Evolutionary conservation across 2,888 invertebrate species (phyloP).

Genomic region (Cryptus armator): DNA sequence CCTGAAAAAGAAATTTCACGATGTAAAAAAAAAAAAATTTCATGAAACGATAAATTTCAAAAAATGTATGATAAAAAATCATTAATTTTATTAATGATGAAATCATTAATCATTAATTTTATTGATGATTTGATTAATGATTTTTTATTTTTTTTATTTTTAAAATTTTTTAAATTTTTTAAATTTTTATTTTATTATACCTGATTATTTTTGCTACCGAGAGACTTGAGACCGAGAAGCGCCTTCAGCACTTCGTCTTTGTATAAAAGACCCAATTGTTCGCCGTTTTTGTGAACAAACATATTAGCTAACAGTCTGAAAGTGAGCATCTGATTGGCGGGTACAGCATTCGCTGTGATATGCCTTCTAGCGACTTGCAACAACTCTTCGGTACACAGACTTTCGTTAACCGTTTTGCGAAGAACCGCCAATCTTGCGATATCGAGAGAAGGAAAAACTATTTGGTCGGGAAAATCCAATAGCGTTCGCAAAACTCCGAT

Average conservation of each 20-base stretch:
- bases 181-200: constrained; percentile 84
- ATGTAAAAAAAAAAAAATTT: no score
- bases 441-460: constrained; percentile 96
- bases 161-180: no score
- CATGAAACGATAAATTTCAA: no score
- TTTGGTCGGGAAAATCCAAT: constrained; percentile 86
- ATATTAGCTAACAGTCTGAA: constrained; percentile 94
- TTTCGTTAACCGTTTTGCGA: constrained; percentile 88
- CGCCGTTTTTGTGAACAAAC: constrained; percentile 90
- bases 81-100: not conserved
- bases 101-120: no score
- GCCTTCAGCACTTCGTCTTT: constrained; percentile 87
- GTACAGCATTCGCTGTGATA: constrained; percentile 85
- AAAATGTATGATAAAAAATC: not conserved
- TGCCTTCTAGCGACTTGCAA: constrained; percentile 83
- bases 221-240: constrained; percentile 86
- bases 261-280: constrained; percentile 87
- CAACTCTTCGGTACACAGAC: constrained; percentile 85
- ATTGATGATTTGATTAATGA: no score
- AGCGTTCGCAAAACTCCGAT: constrained; percentile 74
- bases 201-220: constrained; percentile 89
- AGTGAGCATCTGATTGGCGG: constrained; percentile 92
- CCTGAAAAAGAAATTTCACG: constrained; percentile 84
- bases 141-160: no score
- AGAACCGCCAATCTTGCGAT: constrained; percentile 93